Base-by-base conservation (phyloP, 2,888 invertebrate species). In the Tuberolachnus salignus region DNA sequence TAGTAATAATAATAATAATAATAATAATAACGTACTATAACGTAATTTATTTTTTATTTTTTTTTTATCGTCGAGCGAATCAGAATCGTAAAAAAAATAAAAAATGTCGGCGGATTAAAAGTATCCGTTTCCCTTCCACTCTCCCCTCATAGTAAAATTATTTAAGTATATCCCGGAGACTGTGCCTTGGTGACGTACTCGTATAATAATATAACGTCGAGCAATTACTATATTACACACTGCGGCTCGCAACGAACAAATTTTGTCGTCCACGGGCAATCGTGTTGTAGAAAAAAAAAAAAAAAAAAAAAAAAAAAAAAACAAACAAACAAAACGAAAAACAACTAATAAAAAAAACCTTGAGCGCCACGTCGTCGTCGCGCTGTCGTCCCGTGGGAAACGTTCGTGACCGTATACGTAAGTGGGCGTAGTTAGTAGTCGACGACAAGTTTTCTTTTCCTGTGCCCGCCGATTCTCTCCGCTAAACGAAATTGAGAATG, bases 321-420 rank as follows among this genome's bases (percentile, higher is more conserved):
- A n/a, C n/a, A n/a, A n/a, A n/a, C n/a, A n/a, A n/a, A n/a, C n/a
- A n/a, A n/a, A n/a, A n/a, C n/a, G n/a, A n/a, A n/a, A 34, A 34
- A 34, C 34, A 55, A 55, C 10, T 3, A 55, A 55, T 21, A 21
- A 61, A 59, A 66, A 46, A 59, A 67, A 49, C 75, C 75, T 78
- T 66, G 66, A 57, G 55, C 26, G 19, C 74, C 46, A 9, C 21
- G 21, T 34, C 69, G 42, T 53, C 51, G 26, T 26, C 34, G 34
- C 3, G 34, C 34, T 42, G 46, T 61, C 19, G 74, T 64, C 23
- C 49, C 69, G 78, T 78, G 78, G 69, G 78, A 78, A 78, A 34
- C 59, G 21, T 69, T 69, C 59, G 69, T 69, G 78, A 69, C 69
- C 34, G 59, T 42, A 34, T 69, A 51, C 21, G 59, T 42, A 34